Percentiles rank a stretch among this genome's conserved stretches.
These are phyloP conservation scores for Tryphoninae sp. DNA, from an alignment of 2,888 invertebrate genomes.

Conservation along the genomic window DNA sequence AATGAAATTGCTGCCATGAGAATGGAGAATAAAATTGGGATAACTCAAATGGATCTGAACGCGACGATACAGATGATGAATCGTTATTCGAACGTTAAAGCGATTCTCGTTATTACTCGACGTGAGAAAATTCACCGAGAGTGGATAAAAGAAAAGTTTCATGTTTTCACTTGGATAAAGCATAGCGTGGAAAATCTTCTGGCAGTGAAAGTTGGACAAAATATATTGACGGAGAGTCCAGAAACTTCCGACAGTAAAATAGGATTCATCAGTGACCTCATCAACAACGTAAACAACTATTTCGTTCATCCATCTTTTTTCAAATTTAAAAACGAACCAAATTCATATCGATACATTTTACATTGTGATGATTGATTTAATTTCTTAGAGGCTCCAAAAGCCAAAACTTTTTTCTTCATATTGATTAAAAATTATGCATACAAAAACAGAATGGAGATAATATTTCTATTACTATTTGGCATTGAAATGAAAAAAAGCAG, in stretches of 20 bases:
- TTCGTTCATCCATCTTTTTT: too few species aligned
- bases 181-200: conserved; percentile 70
- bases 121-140: conserved; percentile 75
- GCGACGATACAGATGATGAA: conserved; percentile 78
- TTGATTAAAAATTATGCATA: background rate
- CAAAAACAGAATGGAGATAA: background rate
- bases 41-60: conserved; percentile 79
- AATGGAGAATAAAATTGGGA: conserved; percentile 75
- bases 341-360: background rate
- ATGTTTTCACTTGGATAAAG: conserved; percentile 71
- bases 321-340: background rate
- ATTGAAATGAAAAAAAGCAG: conserved; percentile 26
- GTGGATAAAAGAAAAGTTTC: conserved; percentile 75
- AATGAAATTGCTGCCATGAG: conserved; percentile 75
- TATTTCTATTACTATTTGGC: too few species aligned
- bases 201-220: conserved; percentile 66
- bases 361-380: too few species aligned
- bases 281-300: conserved; percentile 65
- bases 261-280: conserved; percentile 64
- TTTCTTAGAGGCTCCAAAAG: too few species aligned
- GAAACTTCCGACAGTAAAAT: conserved; percentile 63
- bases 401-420: too few species aligned
- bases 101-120: conserved; percentile 78
- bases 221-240: conserved; percentile 34
- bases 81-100: conserved; percentile 76